Base-by-base conservation (phyloP, 2,888 invertebrate species). In the Drosophila rubida region DNA sequence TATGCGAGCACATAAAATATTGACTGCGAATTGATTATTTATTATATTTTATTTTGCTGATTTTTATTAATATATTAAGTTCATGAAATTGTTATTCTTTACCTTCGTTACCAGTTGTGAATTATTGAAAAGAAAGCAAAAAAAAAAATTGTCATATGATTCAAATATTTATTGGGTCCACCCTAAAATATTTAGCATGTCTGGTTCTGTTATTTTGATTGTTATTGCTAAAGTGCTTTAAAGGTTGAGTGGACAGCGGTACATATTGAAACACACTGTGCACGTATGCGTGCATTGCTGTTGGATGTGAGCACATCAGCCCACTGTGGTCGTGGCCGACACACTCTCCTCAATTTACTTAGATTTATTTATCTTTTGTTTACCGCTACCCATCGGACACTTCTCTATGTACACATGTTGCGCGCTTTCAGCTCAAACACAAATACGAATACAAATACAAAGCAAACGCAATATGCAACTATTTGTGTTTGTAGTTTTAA, bases 401-500 rank as follows among this genome's bases (percentile, higher is more conserved):
- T 51, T 51, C 42, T 37, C 48, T 51, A 48, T 60, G 58, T 64
- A 49, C 14, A 64, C 23, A 39, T 23, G 46, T 44, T 44, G 65
- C 50, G 48, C 59, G 48, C 39, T 35, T 53, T 14, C n/a, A n/a
- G 16, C 13, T 50, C 51, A 71, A 54, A 46, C 27, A 63, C 60
- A 32, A 32, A 32, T 32, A 32, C 32, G n/a, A n/a, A 32, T 11
- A 67, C 55, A 49, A n/a, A n/a, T n/a, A 48, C 35, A 72, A 78
- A 60, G 60, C 51, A 69, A 67, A 60, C 72, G 42, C 57, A 86
- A 65, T 70, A 59, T 84, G 78, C 84, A 87, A 75, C 68, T 80
- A 77, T 87, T 87, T 84, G 78, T 74, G 45, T 30, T 59, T 66
- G 54, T 86, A 64, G 86, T 72, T 76, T 74, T 66, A 73, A 61